phyloP scores from a whole-genome alignment of 2,113 vertebrate species.

The Terrapene triunguis region DNA sequence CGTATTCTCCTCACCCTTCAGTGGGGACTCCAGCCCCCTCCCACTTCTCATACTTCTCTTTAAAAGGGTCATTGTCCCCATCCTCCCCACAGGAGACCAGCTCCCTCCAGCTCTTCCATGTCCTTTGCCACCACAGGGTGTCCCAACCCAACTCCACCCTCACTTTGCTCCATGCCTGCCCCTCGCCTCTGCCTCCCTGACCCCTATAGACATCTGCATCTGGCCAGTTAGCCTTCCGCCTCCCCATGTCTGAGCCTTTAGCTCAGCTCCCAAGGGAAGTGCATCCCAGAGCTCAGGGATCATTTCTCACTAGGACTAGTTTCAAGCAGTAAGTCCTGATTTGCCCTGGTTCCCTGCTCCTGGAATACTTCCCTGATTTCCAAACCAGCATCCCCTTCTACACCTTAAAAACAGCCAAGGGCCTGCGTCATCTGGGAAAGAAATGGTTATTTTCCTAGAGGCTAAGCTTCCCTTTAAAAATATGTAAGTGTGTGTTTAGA shows the following conservation, averaged over 20 bases:
- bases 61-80: neutral
- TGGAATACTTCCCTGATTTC: neutral
- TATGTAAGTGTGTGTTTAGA: neutral
- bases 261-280: rapidly evolving
- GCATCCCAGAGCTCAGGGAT: neutral
- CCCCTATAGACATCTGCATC: neutral
- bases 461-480: neutral
- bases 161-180: neutral
- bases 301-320: neutral
- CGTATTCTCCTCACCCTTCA: neutral
- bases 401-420: neutral
- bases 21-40: neutral
- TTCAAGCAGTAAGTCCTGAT: neutral
- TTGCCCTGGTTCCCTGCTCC: neutral
- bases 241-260: neutral
- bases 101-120: neutral
- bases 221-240: neutral
- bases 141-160: neutral
- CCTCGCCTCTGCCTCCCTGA: neutral
- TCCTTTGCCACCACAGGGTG: neutral
- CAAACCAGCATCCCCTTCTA: neutral
- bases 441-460: conserved; percentile 41
- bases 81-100: neutral
- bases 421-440: neutral
- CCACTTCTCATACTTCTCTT: neutral